Conservation (phyloP, 2,888 invertebrate genomes). For the Palloptera scutellata region DNA sequence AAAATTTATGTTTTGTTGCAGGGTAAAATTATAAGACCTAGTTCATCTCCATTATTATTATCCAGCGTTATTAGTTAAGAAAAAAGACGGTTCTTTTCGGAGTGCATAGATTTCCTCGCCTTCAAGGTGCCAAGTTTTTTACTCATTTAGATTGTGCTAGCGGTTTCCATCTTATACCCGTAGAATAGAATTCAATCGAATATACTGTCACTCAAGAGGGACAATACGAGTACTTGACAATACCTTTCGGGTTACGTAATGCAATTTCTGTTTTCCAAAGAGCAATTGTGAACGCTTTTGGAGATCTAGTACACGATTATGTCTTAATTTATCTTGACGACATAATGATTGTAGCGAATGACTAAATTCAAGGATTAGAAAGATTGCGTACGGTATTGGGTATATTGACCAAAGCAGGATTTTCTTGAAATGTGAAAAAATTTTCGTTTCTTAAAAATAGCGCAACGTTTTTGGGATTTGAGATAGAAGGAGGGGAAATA, state of each 20-base stretch:
- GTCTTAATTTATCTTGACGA: slow-evolving; percentile 30
- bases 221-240: slow-evolving; percentile 30
- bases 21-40: slow-evolving; percentile 11
- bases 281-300: slow-evolving; percentile 18
- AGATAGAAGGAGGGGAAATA: background rate
- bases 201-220: slow-evolving; percentile 29
- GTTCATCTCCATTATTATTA: slow-evolving; percentile 24
- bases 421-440: slow-evolving; percentile 7
- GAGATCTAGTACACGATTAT: slow-evolving; percentile 24
- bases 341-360: slow-evolving; percentile 24
- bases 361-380: slow-evolving; percentile 14
- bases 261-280: slow-evolving; percentile 22
- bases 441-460: slow-evolving; percentile 8
- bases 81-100: slow-evolving; percentile 21
- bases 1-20: slow-evolving; percentile 6
- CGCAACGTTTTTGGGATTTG: background rate
- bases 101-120: too few relatives aligned
- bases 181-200: slow-evolving; percentile 25
- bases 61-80: slow-evolving; percentile 19
- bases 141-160: too few relatives aligned
- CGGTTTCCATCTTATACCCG: slow-evolving; percentile 31
- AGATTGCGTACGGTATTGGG: slow-evolving; percentile 21
- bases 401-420: slow-evolving; percentile 15
- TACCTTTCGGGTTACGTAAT: slow-evolving; percentile 28
- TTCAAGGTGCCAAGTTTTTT: too few relatives aligned